These are phyloP conservation scores for Chaetoderma sp. DNA, from an alignment of 2,888 invertebrate genomes.

Conservation along the genomic window DNA sequence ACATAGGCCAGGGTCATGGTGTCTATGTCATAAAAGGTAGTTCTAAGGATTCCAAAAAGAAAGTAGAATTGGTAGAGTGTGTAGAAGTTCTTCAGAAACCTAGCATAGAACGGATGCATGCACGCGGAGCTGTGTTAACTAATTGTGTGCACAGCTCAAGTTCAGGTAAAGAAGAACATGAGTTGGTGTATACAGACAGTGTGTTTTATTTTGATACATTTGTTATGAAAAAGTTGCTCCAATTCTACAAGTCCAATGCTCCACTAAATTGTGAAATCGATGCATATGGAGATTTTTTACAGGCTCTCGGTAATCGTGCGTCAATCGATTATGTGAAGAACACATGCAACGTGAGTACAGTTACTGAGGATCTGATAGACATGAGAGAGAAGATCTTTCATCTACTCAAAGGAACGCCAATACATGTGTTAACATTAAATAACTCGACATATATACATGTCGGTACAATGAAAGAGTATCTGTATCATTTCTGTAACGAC, in stretches of 20 bases:
- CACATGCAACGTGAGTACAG: slow-evolving; percentile 54
- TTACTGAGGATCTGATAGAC: slow-evolving; percentile 49
- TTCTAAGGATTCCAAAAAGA: slow-evolving; percentile 37
- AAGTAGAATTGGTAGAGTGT: slow-evolving; percentile 58
- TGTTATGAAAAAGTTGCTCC: slow-evolving; percentile 60
- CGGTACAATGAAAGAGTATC: slow-evolving; percentile 69
- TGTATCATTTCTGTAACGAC: slow-evolving; percentile 60
- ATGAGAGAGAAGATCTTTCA: slow-evolving; percentile 59
- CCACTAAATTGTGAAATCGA: slow-evolving; percentile 69
- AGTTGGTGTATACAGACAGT: slow-evolving; percentile 70
- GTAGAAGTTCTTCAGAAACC: slow-evolving; percentile 71
- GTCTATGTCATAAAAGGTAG: slow-evolving; percentile 68
- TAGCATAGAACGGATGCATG: slow-evolving; percentile 62
- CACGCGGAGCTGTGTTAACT: slow-evolving; percentile 63
- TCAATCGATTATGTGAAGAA: slow-evolving; percentile 59
- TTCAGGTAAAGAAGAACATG: slow-evolving; percentile 5
- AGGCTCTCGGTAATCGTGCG: slow-evolving; percentile 65
- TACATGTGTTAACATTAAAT: slow-evolving; percentile 65
- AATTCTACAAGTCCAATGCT: slow-evolving; percentile 56
- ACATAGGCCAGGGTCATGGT: slow-evolving; percentile 69
- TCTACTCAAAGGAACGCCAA: slow-evolving; percentile 52
- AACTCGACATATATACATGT: slow-evolving; percentile 70
- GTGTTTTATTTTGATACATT: slow-evolving; percentile 69
- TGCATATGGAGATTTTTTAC: slow-evolving; percentile 71
- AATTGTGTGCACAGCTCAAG: too few species aligned